Evolutionary conservation across 2,888 invertebrate genomes (phyloP), one percentile per base, ranked within the genome.

Genomic region (Drosophila affinis): DNA sequence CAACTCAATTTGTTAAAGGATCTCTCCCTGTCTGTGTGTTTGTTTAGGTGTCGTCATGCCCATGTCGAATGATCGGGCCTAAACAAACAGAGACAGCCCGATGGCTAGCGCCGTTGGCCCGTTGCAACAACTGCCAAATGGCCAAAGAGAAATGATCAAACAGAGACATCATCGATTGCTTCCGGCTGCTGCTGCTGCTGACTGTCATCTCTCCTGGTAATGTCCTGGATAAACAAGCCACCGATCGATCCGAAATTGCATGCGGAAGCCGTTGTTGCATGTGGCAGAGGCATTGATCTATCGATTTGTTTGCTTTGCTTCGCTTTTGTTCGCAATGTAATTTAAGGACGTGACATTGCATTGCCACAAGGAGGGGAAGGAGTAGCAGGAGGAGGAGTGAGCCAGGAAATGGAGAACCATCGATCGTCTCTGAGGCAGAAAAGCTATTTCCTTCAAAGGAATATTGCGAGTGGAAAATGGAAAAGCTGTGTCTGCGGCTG

Each of bases 291-390:
- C 39, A 49, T 63, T 52, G 61, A 52, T 70, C 49, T 49, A 72
- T 76, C 63, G 72, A 61, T 73, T 79, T 70, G 75, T 80, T 85
- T 53, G 60, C 67, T 65, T 75, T 55, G 69, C 58, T 63, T 58
- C 56, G 47, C 68, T 56, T 52, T 49, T 61, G 44, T 62, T 52
- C 53, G 60, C 7, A 39, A 39, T 89, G 90, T 89, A 90, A 90
- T 87, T 90, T 89, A 87, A 91, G 91, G 91, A 90, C 90, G 89
- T 90, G 90, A 89, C 90, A 85, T 79, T 85, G 72, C 69, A 58
- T 32, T 27, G 51, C 18, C 57, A 17, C 24, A 9, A 21, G n/a
- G 44, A 18, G 55, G 10, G 14, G 9, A 5, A 51, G 9, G 9
- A 7, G 9, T 9, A 51, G 18, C 18, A 1, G n/a, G 1, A 24